These are phyloP conservation scores for Argyrosomus regius DNA, from an alignment of 2,797 vertebrate genomes.

Conservation along the genomic window DNA sequence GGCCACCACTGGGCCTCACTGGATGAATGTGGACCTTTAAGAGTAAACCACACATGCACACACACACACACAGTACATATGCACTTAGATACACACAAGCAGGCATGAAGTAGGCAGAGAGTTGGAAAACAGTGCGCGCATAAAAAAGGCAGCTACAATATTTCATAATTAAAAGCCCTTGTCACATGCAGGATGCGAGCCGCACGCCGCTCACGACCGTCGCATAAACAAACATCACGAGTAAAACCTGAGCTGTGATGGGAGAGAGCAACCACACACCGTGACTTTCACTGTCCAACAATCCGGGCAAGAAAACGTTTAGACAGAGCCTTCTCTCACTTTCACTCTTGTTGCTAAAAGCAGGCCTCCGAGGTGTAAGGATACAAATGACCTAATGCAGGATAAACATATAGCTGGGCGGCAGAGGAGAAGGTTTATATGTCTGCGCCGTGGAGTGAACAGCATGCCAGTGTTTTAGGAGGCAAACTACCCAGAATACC, in stretches of 20 bases:
- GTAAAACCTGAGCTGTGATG: slow-evolving; percentile 20
- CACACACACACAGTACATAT: slow-evolving; percentile 41
- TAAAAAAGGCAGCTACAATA: slow-evolving; percentile 40
- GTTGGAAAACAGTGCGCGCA: slow-evolving; percentile 41
- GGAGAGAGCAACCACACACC: slow-evolving; percentile 45
- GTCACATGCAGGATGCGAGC: slow-evolving; percentile 64
- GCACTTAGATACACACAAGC: not conserved
- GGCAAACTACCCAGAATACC: slow-evolving; percentile 64
- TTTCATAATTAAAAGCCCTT: slow-evolving; percentile 76
- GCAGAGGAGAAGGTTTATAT: slow-evolving; percentile 59
- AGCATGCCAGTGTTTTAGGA: slow-evolving; percentile 69
- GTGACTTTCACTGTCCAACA: slow-evolving; percentile 12
- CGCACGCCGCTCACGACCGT: slow-evolving; percentile 58
- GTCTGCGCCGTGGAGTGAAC: slow-evolving; percentile 60
- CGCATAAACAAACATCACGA: slow-evolving; percentile 75
- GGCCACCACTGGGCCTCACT: slow-evolving; percentile 75
- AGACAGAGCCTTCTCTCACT: slow-evolving; percentile 63
- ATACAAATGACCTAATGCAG: slow-evolving; percentile 79
- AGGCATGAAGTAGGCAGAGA: slow-evolving; percentile 19
- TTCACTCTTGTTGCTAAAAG: slow-evolving; percentile 56
- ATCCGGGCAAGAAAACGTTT: slow-evolving; percentile 32
- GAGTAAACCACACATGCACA: slow-evolving; percentile 64
- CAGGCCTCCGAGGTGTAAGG: slow-evolving; percentile 64
- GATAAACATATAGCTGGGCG: slow-evolving; percentile 68
- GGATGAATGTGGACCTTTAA: slow-evolving; percentile 86